A percentile compares a stretch with the other conserved stretches of the same genome.
These are phyloP conservation scores for Epinephelus coioides DNA, from an alignment of 2,797 vertebrate genomes.

Conservation along the genomic window DNA sequence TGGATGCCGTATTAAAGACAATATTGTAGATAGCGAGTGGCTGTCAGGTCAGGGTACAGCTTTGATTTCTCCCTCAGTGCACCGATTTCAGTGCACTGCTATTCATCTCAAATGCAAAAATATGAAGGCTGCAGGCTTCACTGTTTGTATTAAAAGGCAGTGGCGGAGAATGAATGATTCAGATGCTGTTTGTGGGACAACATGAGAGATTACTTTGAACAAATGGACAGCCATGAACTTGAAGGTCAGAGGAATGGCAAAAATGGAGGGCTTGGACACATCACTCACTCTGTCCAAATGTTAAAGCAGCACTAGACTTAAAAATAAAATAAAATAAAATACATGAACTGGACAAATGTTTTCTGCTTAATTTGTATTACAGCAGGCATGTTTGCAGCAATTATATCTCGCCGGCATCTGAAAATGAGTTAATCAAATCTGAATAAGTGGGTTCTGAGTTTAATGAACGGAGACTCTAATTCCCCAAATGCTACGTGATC, in stretches of 20 bases:
- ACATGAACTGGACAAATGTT: neutral
- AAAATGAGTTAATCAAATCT: conserved; percentile 26
- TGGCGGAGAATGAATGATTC: conserved; percentile 25
- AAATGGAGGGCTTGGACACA: neutral
- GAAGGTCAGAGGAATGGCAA: conserved; percentile 18
- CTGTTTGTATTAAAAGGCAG: conserved; percentile 23
- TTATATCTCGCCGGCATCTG: neutral
- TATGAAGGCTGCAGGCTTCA: conserved; percentile 22
- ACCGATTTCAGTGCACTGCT: conserved; percentile 27
- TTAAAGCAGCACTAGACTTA: neutral
- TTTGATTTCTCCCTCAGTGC: conserved; percentile 38
- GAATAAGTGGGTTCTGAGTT: conserved; percentile 13
- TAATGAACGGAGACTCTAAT: conserved; percentile 14
- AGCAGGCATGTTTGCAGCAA: conserved; percentile 19
- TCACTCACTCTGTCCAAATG: neutral
- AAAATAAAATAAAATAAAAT: neutral
- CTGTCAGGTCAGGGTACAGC: conserved; percentile 36
- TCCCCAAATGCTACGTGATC: conserved; percentile 20
- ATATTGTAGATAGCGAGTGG: conserved; percentile 20
- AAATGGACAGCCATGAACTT: conserved; percentile 18
- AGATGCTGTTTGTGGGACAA: conserved; percentile 36
- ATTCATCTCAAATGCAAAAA: conserved; percentile 36
- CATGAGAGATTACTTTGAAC: conserved; percentile 10
- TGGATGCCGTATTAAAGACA: conserved; percentile 44
- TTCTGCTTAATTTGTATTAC: conserved; percentile 22